Evolutionary conservation across 2,113 vertebrate genomes (phyloP).

Genomic region (Balaeniceps rex): DNA sequence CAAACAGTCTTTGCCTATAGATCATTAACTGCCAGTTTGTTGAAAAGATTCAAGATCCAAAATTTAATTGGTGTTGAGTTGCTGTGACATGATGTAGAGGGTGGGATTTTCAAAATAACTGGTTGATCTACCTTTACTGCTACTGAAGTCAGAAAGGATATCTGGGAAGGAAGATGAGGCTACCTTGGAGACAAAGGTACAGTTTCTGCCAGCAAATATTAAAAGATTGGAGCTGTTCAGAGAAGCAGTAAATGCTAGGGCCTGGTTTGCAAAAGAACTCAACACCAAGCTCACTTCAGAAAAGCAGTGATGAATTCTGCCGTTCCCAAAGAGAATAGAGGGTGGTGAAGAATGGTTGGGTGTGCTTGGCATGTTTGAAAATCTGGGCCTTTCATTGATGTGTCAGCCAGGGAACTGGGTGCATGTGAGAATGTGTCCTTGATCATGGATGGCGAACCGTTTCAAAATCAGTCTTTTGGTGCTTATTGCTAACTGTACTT

Average conservation of each 20-base stretch:
- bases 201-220: neutral
- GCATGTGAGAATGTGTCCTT: neutral
- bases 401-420: neutral
- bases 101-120: constrained; percentile 11
- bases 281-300: neutral
- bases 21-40: constrained; percentile 4
- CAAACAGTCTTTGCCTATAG: constrained; percentile 3
- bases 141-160: neutral
- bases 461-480: neutral
- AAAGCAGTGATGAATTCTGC: neutral
- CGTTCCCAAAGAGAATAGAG: neutral
- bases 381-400: neutral
- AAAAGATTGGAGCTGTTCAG: neutral
- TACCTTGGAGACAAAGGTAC: neutral
- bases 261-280: neutral
- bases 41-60: neutral
- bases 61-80: constrained; percentile 11
- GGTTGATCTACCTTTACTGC: neutral
- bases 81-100: neutral
- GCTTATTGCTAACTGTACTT: neutral
- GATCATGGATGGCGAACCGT: neutral
- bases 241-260: neutral
- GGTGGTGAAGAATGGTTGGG: neutral
- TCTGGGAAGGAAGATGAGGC: neutral
- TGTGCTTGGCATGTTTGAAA: neutral